phyloP scores from a whole-genome alignment of 2,797 vertebrate species.

The Platyrinchus mystaceus region DNA sequence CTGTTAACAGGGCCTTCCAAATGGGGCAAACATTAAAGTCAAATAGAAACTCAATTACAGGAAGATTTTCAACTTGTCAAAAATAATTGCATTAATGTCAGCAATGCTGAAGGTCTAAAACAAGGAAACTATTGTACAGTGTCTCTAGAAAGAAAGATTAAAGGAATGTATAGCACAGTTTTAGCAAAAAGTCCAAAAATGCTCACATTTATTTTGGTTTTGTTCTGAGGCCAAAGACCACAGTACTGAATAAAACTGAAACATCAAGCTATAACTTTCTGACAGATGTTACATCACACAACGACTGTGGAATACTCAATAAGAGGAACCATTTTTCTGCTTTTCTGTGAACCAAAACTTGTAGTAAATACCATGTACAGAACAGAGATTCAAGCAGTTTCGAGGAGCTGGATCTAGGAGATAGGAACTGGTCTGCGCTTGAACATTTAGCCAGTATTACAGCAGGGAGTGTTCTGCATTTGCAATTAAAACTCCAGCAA shows the following conservation, averaged over 20 bases:
- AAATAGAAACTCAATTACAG: slow-evolving; percentile 77
- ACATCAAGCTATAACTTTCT: slow-evolving; percentile 19
- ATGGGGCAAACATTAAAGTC: slow-evolving; percentile 70
- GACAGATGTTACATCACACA: slow-evolving; percentile 47
- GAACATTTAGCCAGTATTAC: not conserved
- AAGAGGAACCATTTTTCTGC: slow-evolving; percentile 40
- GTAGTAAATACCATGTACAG: not conserved
- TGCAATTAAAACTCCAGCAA: not conserved
- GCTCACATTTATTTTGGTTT: slow-evolving; percentile 60
- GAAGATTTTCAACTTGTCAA: slow-evolving; percentile 79
- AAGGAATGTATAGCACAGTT: slow-evolving; percentile 36
- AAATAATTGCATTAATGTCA: slow-evolving; percentile 77
- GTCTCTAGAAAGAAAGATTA: slow-evolving; percentile 58
- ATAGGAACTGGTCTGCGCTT: not conserved
- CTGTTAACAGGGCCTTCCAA: slow-evolving; percentile 72
- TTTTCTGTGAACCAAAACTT: slow-evolving; percentile 2
- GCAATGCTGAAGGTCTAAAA: slow-evolving; percentile 62
- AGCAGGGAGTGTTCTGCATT: not conserved
- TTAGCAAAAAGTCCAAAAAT: slow-evolving; percentile 39
- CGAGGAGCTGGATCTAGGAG: not conserved
- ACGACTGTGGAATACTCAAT: not conserved
- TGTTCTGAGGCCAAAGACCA: slow-evolving; percentile 56
- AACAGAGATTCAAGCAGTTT: not conserved
- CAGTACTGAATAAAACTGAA: slow-evolving; percentile 40
- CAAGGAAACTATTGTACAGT: slow-evolving; percentile 70